Evolutionary conservation across 1,140 invertebrate species (phyloP), one percentile per base, ranked within the genome.

Genomic region (Chlorops oryzae): DNA sequence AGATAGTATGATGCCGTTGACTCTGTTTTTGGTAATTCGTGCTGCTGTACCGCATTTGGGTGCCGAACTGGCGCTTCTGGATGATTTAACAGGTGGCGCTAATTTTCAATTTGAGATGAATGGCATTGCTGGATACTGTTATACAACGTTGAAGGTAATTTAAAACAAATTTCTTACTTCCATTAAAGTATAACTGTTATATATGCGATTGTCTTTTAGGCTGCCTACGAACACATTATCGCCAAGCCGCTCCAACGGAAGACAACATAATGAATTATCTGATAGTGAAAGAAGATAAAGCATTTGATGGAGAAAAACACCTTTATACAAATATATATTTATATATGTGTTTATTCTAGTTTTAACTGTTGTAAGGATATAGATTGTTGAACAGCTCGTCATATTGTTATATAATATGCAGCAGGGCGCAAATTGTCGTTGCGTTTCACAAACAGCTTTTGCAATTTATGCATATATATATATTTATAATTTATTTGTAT

Each of bases 71-170:
- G 65, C 69, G 23, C 27, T 72, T 22, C 55, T 72, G 3, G 66
- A 72, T 35, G 70, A 72, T 37, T 52, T 72, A 25, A 72, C 66
- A 23, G 65, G 63, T n/a, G 63, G 63, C 2, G 53, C 59, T 24
- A 69, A 69, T 53, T 70, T 66, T 25, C 63, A 72, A 55, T 59
- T 57, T 17, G 65, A 70, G 51, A 72, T 72, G 69, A 65, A 61
- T 39, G 69, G 69, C 13, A 59, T 71, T 58, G 63, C 65, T 4
- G 69, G 69, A n/a, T 72, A 72, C 43, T 72, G 69, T 43, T 69
- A 67, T 34, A 70, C 68, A 7, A 71, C 69, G 17, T 49, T 72
- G 0, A 72, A 72, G 49, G 68, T 63, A 15, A 40, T 17, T 35
- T 32, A 15, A 35, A 22, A 5, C 27, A 12, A 39, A 20, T 9